phyloP scores from a whole-genome alignment of 1,140 invertebrate genomes.

The Calliphora vicina region DNA sequence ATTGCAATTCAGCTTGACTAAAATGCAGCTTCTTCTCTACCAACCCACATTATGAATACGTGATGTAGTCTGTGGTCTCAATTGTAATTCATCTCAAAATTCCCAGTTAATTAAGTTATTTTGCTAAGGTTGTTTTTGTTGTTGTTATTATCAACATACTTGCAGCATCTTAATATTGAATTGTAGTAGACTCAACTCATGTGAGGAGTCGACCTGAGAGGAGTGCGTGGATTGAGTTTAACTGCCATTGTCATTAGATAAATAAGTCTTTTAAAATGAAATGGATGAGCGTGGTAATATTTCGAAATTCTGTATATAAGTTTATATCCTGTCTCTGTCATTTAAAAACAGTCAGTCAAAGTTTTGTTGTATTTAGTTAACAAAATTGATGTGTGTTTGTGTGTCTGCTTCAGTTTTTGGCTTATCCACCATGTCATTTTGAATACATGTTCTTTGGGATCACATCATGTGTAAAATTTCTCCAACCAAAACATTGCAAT shows the following conservation, averaged over 20 bases:
- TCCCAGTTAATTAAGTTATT: too few species aligned
- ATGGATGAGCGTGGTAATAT: neutral
- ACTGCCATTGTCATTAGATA: slow-evolving; percentile 19
- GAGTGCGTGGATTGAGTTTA: neutral
- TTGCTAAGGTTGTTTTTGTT: too few species aligned
- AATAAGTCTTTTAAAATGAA: slow-evolving; percentile 20
- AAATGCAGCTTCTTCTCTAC: too few species aligned
- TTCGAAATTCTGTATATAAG: neutral
- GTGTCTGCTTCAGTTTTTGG: neutral
- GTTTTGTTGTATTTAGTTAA: neutral
- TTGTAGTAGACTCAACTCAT: too few species aligned
- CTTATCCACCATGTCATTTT: slow-evolving; percentile 28
- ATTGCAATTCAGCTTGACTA: too few species aligned
- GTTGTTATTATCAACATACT: too few species aligned
- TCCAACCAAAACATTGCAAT: slow-evolving; percentile 29
- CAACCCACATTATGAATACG: too few species aligned
- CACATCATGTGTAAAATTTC: slow-evolving; percentile 31
- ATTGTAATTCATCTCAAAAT: too few species aligned
- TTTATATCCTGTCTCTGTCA: slow-evolving; percentile 19
- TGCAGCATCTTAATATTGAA: too few species aligned
- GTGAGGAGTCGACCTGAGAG: too few species aligned
- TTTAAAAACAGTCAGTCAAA: slow-evolving; percentile 23
- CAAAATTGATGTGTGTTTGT: neutral
- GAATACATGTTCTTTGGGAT: slow-evolving; percentile 14
- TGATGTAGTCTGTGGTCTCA: too few species aligned